These are phyloP conservation scores for Eulimnadia texana DNA, from an alignment of 1,140 invertebrate species.

Conservation along the genomic window DNA sequence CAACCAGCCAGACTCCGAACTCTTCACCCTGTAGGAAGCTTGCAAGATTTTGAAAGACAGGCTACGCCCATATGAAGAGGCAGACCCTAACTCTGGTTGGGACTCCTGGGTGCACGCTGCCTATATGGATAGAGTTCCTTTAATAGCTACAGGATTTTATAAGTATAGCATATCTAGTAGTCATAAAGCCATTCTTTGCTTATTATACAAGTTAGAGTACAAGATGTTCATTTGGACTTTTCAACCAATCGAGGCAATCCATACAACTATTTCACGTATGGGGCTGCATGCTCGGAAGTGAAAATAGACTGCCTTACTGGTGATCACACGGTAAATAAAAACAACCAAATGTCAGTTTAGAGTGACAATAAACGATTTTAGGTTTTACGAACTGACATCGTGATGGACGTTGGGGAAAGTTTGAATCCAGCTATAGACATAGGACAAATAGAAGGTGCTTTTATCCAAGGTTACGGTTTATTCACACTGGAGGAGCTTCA, in stretches of 20 bases:
- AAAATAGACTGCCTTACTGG: conserved; percentile 79
- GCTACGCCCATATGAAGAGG: conserved; percentile 57
- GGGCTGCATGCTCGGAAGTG: conserved; percentile 63
- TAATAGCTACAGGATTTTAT: conserved; percentile 77
- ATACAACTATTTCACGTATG: conserved; percentile 70
- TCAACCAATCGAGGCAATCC: conserved; percentile 51
- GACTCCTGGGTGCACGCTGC: conserved; percentile 68
- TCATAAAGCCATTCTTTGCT: too few species aligned
- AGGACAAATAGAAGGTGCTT: conserved; percentile 84
- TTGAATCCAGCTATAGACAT: conserved; percentile 92
- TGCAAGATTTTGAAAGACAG: conserved; percentile 45
- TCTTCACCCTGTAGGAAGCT: conserved; percentile 6
- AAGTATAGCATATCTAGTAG: too few species aligned
- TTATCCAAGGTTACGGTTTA: conserved; percentile 82
- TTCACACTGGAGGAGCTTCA: conserved; percentile 83
- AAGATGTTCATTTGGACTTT: conserved; percentile 58
- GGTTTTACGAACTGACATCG: conserved; percentile 65
- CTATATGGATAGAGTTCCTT: conserved; percentile 59
- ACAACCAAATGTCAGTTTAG: background rate
- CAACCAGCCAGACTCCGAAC: too few species aligned
- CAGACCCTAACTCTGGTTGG: conserved; percentile 68
- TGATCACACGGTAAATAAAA: conserved; percentile 50
- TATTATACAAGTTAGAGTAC: conserved; percentile 33
- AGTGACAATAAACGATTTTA: background rate
- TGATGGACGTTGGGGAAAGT: conserved; percentile 87